Evolutionary conservation across 2,113 vertebrate species (phyloP).

Genomic region (Hyperopisus bebe): DNA sequence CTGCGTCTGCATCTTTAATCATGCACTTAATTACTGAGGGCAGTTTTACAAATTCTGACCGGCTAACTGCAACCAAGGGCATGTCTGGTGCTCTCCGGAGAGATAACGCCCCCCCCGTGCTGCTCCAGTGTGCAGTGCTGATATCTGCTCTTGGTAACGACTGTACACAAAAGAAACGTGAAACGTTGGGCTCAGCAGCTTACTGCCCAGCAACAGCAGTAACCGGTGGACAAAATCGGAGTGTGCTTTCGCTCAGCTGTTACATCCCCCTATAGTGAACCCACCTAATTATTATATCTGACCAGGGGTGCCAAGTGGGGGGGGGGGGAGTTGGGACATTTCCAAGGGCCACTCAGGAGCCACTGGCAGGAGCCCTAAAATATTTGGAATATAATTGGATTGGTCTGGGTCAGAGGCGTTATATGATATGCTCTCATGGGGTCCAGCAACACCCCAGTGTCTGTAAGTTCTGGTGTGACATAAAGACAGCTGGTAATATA

Average conservation of each 20-base stretch:
- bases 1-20: neutral
- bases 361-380: neutral
- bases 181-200: slow-evolving; percentile 26
- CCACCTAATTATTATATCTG: slow-evolving; percentile 7
- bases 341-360: neutral
- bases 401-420: neutral
- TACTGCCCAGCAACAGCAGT: slow-evolving; percentile 22
- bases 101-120: neutral
- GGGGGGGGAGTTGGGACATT: neutral
- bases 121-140: neutral
- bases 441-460: neutral
- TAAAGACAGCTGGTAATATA: neutral
- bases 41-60: neutral
- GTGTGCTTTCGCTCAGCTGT: neutral
- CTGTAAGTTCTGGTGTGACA: neutral
- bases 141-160: neutral
- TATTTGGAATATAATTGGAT: neutral
- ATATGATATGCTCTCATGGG: neutral
- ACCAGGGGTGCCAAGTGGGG: neutral
- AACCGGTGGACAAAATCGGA: neutral
- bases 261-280: neutral
- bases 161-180: slow-evolving; percentile 25
- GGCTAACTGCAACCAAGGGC: neutral
- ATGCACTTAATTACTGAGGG: neutral
- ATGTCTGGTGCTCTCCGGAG: neutral